Evolutionary conservation across 2,888 invertebrate genomes (phyloP), one percentile per base, ranked within the genome.

Genomic region (Nomada ruficornis): DNA sequence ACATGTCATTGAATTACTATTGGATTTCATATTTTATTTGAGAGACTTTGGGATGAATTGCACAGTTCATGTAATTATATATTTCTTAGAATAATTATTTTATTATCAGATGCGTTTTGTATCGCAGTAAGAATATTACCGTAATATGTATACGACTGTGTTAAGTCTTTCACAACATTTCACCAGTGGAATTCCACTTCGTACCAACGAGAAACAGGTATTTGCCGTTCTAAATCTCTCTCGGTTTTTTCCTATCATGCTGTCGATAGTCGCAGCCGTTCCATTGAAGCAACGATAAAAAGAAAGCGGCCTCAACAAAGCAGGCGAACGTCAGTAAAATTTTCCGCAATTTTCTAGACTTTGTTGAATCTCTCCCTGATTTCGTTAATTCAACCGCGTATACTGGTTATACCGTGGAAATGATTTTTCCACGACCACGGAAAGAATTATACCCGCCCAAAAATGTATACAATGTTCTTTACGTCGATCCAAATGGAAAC

Each of bases 271-370:
- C 13, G 18, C 65, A 54, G 26, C 26, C 26, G 67, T 29, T 20
- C 23, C 67, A 18, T 36, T 36, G 47, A 60, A 20, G n/a, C 52
- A 52, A 44, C 26, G 23, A 42, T 47, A 70, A 70, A 47, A 54
- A 29, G 29, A 44, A 47, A 20, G 20, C 18, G 18, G 29, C 20
- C 18, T 44, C 60, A 23, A 67, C 65, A 67, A 73, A 54, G 29
- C 54, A 29, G n/a, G 15, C 42, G 26, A 47, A 13, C 15, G 29
- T 26, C 26, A 26, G 26, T 54, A 73, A 9, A 36, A 60, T 44
- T 67, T 67, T 54, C 47, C 77, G 20, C 71, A 71, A 80, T 71
- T 54, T 69, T 65, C 60, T 26, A n/a, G 20, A 44, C 26, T n/a
- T 57, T 65, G 59, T 68, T 78, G 62, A 68, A 70, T 76, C 69